Base-by-base conservation (phyloP, 2,113 vertebrate species). In the Athene cunicularia region DNA sequence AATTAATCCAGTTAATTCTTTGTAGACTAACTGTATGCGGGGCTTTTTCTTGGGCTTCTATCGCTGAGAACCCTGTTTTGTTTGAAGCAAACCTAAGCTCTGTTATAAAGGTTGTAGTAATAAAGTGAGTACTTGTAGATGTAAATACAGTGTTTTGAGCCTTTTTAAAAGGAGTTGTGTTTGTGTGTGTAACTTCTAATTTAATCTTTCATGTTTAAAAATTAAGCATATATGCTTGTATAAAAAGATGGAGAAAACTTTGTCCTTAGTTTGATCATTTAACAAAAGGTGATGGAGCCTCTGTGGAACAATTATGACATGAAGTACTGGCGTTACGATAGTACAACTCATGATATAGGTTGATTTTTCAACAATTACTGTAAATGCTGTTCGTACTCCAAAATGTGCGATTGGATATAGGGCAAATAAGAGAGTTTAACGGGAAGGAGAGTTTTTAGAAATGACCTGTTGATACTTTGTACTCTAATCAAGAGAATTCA, bases 1-100 rank as follows among this genome's bases (percentile, higher is more conserved):
- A 98, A 99, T 99, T 98, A 99, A 98, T 98, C 98, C 98, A 98
- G 98, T 98, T 98, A 98, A 98, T 99, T 98, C 98, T 98, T 98
- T 98, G 98, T 98, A 97, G 98, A 97, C 97, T 98, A 95, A 98
- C 97, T 98, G 98, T 98, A 98, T 98, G 98, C 97, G 80, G 93
- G 94, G 97, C 98, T 98, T 98, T 98, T 96, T 97, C 97, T 97
- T 96, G 95, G 92, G 97, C 72, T 72, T 96, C 97, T 97, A 80
- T 97, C 92, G 30, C 93, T 80, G 95, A 98, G 97, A 98, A 95
- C 93, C 90, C 93, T 80, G 89, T 97, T 98, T 98, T 98, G 97
- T 98, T 97, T 95, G 70, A 95, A 97, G 97, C 95, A 97, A 98
- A 97, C 87, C 97, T 98, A 97, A 98, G 95, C 96, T 95, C 80